Conservation (phyloP, 1,140 invertebrate species). For the Saccostrea glomerata region DNA sequence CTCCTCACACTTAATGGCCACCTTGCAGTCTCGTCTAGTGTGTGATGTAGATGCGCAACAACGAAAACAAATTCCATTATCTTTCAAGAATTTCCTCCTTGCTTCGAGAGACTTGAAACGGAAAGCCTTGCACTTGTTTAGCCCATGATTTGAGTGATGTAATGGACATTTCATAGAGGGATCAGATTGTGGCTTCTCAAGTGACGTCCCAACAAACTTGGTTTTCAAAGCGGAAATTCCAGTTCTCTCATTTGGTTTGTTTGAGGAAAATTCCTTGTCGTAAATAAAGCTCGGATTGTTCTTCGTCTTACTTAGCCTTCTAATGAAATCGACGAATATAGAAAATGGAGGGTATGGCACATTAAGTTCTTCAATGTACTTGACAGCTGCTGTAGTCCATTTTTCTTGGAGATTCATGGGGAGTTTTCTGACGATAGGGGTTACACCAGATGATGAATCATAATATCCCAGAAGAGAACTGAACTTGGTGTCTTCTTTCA, state of each 20-base stretch:
- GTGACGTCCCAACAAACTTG: not conserved
- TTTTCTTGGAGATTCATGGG: constrained; percentile 56
- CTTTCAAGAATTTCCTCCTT: constrained; percentile 36
- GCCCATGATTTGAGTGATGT: constrained; percentile 31
- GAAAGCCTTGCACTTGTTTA: constrained; percentile 49
- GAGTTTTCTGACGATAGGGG: constrained; percentile 57
- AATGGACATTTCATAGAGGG: constrained; percentile 1
- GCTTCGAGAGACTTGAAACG: constrained; percentile 25
- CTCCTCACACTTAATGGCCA: constrained; percentile 10
- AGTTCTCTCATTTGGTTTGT: not conserved
- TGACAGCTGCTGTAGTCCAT: constrained; percentile 57
- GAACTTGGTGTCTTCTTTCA: constrained; percentile 52
- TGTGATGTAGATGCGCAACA: constrained; percentile 44
- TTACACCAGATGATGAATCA: constrained; percentile 54
- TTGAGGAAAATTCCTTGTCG: no score
- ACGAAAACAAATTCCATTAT: constrained; percentile 44
- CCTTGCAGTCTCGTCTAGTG: constrained; percentile 34
- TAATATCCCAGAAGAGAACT: constrained; percentile 51
- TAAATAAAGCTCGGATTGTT: no score
- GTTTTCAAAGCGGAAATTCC: not conserved
- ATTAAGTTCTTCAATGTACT: constrained; percentile 48
- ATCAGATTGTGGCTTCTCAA: not conserved
- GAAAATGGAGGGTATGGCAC: constrained; percentile 46
- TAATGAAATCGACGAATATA: no score
- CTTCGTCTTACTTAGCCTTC: no score